Conservation (phyloP, 2,888 invertebrate genomes). For the Dryomyza anilis region DNA sequence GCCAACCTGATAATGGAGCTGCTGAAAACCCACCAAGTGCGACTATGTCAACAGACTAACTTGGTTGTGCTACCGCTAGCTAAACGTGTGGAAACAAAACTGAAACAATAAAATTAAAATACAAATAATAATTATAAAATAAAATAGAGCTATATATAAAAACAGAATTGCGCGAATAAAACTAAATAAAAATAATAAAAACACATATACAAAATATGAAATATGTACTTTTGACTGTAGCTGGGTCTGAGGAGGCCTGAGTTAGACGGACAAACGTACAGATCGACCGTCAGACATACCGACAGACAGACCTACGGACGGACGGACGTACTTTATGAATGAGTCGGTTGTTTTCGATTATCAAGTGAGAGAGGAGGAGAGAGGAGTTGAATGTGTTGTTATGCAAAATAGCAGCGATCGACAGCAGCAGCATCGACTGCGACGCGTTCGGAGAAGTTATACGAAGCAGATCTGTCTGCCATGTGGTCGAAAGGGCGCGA, state of each 20-base stretch:
- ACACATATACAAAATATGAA: not conserved
- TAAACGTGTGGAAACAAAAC: no score
- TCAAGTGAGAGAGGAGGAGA: not conserved
- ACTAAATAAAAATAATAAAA: not conserved
- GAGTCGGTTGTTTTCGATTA: not conserved
- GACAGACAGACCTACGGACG: not conserved
- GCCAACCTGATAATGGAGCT: not conserved
- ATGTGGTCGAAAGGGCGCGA: no score
- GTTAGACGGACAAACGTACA: no score
- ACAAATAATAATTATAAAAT: not conserved
- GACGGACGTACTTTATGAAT: conserved; percentile 3
- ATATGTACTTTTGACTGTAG: no score
- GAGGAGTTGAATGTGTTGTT: not conserved
- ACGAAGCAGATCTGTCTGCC: no score
- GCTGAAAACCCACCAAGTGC: no score
- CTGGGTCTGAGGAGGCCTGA: no score
- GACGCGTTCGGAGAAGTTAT: no score
- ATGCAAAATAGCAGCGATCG: not conserved
- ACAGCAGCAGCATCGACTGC: not conserved
- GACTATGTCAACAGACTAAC: no score
- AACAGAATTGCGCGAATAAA: not conserved
- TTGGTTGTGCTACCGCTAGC: no score
- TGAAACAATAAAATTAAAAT: not conserved
- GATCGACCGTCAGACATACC: not conserved
- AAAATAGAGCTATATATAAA: not conserved